Base-by-base conservation (phyloP, 35 echinoderm and acorn worm species). In the Apostichopus californicus region DNA sequence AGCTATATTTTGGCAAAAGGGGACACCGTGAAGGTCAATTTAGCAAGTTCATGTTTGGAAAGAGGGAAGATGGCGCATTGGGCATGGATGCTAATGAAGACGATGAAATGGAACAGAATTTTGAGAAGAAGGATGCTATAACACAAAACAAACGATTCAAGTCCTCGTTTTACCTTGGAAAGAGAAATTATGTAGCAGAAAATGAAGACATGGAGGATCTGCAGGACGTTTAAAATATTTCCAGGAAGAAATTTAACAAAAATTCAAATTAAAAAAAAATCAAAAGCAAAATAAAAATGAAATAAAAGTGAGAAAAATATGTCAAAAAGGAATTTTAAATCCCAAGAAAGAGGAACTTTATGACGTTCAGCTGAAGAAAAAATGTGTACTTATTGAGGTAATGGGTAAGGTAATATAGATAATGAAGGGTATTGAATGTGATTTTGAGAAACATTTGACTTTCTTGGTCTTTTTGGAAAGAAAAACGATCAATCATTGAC, bases 71-170 rank as follows among this genome's bases (percentile, higher is more conserved):
- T 56, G 81, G 18, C 54, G 10, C 8, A 77, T 1, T 5, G 25
- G 78, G 54, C 9, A 46, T 81, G 78, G 71, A 75, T 18, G 71
- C 3, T 20, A 75, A 22, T n/a, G 34, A 46, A 46, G 17, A 18
- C 15, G 71, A 75, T n/a, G 71, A 75, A n/a, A 75, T 75, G 15
- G 21, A n/a, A 75, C 6, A 75, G 71, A 75, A 75, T 4, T 75
- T 75, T 22, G 81, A 84, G n/a, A 59, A 85, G 56, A 59, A 23
- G 9, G 81, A 85, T 12, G 55, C 5, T 54, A 2, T 54, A 81
- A 18, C 78, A 13, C 23, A 81, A n/a, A 59, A 85, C 81, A 85
- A 58, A 58, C 54, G 81, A 58, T 85, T 85, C 55, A 85, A 85
- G 57, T 58, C 81, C 7, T 56, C 54, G 6, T 85, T 85, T 85